Evolutionary conservation across 2,113 vertebrate species (phyloP).

Genomic region (Cyprinodon variegatus): DNA sequence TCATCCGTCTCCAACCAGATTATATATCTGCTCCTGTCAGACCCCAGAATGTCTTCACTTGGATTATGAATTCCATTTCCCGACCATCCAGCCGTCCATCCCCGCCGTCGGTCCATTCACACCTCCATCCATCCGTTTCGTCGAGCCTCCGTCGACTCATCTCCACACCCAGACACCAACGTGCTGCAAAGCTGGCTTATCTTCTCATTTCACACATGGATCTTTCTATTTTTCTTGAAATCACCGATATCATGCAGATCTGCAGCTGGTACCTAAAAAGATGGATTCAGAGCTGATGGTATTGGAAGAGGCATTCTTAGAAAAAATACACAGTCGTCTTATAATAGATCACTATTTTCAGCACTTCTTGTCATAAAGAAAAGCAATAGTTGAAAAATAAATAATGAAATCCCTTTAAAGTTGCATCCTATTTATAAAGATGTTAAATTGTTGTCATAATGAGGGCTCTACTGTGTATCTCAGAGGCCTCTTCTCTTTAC

Average conservation of each 20-base stretch:
- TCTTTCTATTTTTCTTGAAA: constrained; percentile 8
- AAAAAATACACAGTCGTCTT: not conserved
- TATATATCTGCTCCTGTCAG: constrained; percentile 60
- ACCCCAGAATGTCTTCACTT: constrained; percentile 55
- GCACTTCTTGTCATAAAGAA: not conserved
- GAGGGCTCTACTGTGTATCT: not conserved
- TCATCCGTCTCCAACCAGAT: constrained; percentile 55
- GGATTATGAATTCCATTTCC: constrained; percentile 59
- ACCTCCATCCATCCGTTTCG: constrained; percentile 30
- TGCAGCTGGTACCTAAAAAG: not conserved
- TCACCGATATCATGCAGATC: not conserved
- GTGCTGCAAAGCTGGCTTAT: constrained; percentile 18
- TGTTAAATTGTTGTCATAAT: not conserved
- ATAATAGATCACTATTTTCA: not conserved
- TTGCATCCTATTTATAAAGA: not conserved
- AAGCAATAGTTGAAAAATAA: not conserved
- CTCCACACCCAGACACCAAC: constrained; percentile 10
- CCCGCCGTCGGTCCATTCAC: constrained; percentile 13
- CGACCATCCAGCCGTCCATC: constrained; percentile 41
- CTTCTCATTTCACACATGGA: constrained; percentile 33
- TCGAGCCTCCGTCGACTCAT: constrained; percentile 29
- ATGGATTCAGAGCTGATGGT: not conserved
- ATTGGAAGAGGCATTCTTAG: not conserved
- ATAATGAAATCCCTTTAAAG: not conserved
- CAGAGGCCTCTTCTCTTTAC: not conserved